These are phyloP conservation scores for Anorthoa munda DNA, from an alignment of 2,888 invertebrate genomes.

Conservation along the genomic window DNA sequence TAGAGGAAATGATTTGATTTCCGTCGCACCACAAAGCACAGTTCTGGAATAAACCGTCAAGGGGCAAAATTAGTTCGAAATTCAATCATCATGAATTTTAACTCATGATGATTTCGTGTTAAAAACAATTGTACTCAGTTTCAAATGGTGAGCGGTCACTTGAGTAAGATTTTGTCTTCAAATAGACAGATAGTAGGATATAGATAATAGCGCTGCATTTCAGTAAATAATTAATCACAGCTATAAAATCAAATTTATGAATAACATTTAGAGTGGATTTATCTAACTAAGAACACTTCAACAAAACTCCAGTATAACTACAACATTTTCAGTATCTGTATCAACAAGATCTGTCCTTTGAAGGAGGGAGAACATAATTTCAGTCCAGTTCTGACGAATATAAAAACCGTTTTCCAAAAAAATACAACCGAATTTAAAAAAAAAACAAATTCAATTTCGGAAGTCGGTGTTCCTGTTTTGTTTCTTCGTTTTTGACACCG, in stretches of 20 bases:
- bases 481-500: too few relatives aligned
- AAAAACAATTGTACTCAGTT: not conserved
- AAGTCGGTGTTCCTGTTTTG: too few relatives aligned
- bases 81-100: not conserved
- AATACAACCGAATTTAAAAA: too few relatives aligned
- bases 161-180: not conserved
- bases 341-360: not conserved
- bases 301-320: not conserved
- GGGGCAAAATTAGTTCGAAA: not conserved
- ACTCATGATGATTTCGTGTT: not conserved
- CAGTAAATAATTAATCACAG: not conserved
- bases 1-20: slow-evolving; percentile 21
- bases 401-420: too few relatives aligned
- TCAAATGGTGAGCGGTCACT: not conserved
- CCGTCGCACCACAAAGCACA: not conserved
- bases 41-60: not conserved
- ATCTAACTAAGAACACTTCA: not conserved
- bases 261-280: not conserved
- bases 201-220: not conserved
- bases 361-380: not conserved
- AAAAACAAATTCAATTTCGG: too few relatives aligned
- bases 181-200: not conserved
- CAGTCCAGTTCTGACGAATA: not conserved
- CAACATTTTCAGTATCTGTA: not conserved
- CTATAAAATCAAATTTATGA: not conserved